Evolutionary conservation across 1,140 invertebrate species (phyloP), one percentile per base, ranked within the genome.

Genomic region (Trinorchestia longiramus): DNA sequence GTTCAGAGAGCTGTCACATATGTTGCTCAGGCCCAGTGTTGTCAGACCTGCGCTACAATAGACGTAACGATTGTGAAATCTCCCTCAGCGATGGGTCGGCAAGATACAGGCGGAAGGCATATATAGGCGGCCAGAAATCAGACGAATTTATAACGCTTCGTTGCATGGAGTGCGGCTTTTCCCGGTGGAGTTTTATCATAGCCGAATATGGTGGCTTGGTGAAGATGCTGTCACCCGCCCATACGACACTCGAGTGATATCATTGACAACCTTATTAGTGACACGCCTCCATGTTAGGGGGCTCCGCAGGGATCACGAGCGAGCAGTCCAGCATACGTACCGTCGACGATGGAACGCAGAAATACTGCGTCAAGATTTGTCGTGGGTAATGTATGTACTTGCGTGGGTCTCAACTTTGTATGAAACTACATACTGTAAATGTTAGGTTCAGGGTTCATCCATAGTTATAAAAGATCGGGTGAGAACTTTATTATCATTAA

Each of bases 21-120:
- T 94, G 92, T 94, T 94, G 92, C 92, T 94, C 92, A 45, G 43
- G 36, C 92, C 43, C 92, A 94, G 43, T 94, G 92, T 94, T 94
- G 92, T 94, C 92, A 94, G 92, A 19, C 92, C 43, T 94, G 43
- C 92, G 92, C 92, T 94, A 94, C 92, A 94, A 94, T 94, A 94
- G 92, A 94, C 92, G 43, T 94, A 94, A 94, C 92, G 92, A 94
- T 94, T 94, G 92, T 94, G 92, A 94, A 94, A 94, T 94, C 92
- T 94, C 44, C 92, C 92, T 94, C 43, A 40, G 92, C 92, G 92
- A 94, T 94, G 92, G 92, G 43, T 94, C 44, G 44, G 44, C 19
- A 94, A 94, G 92, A 94, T 94, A 94, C 43, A 15, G 43, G 92
- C 92, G 92, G 45, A 45, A 94, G 92, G n/a, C n/a, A n/a, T n/a